These are phyloP conservation scores for Propsilocerus akamusi DNA, from an alignment of 1,140 invertebrate genomes.

Conservation along the genomic window DNA sequence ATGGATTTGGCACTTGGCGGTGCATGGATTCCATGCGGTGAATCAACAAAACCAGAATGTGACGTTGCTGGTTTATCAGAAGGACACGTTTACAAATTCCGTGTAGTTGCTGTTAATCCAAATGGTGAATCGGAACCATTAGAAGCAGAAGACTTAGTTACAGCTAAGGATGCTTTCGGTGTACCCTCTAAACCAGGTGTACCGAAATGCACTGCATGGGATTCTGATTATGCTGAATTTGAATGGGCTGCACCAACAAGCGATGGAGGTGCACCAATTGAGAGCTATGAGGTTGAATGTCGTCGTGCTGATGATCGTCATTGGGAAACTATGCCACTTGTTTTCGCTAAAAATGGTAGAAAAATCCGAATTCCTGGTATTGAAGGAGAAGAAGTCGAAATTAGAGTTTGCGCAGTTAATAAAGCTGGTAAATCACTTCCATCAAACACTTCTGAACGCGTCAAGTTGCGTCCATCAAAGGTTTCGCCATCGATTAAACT, in stretches of 20 bases:
- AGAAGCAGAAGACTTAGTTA: slow-evolving; percentile 64
- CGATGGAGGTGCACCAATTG: slow-evolving; percentile 93
- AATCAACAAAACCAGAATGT: slow-evolving; percentile 70
- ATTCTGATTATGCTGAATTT: slow-evolving; percentile 79
- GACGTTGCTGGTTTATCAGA: slow-evolving; percentile 78
- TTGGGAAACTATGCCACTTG: background rate
- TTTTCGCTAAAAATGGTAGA: background rate
- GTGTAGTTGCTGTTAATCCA: slow-evolving; percentile 87
- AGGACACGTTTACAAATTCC: slow-evolving; percentile 85
- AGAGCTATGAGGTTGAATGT: slow-evolving; percentile 83
- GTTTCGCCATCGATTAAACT: background rate
- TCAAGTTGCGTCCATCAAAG: background rate
- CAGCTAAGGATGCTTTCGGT: slow-evolving; percentile 95
- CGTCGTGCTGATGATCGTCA: slow-evolving; percentile 24
- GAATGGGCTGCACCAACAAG: slow-evolving; percentile 91
- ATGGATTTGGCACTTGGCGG: slow-evolving; percentile 68
- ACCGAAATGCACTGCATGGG: slow-evolving; percentile 85
- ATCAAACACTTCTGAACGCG: slow-evolving; percentile 32
- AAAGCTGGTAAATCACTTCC: slow-evolving; percentile 73
- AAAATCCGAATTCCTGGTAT: slow-evolving; percentile 31
- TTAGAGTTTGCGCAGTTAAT: slow-evolving; percentile 66
- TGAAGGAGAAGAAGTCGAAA: slow-evolving; percentile 67
- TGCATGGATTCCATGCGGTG: slow-evolving; percentile 73
- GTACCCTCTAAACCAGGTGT: slow-evolving; percentile 73
- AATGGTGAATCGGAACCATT: slow-evolving; percentile 89